Evolutionary conservation across 2,797 vertebrate species (phyloP).

Genomic region (Danio kyathit): DNA sequence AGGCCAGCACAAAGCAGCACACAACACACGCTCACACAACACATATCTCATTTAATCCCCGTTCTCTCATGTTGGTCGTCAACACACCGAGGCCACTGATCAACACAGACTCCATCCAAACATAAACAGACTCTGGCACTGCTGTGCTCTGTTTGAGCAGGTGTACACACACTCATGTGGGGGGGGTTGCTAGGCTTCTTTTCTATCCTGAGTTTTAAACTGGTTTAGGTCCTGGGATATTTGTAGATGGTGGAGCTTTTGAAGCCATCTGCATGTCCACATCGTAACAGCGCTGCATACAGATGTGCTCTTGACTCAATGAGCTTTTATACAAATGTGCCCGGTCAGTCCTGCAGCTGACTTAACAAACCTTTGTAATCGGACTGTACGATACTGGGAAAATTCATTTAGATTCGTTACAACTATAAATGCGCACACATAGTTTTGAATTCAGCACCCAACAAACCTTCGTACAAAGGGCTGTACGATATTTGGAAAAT

Average conservation of each 20-base stretch:
- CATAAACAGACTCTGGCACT: neutral
- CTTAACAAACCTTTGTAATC: too few relatives aligned
- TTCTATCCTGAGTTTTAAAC: conserved; percentile 4
- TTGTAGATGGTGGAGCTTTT: neutral
- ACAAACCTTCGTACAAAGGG: too few relatives aligned
- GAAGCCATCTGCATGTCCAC: neutral
- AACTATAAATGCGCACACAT: too few relatives aligned
- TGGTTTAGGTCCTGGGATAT: neutral
- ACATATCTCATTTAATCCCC: conserved; percentile 5
- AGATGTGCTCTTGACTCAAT: conserved; percentile 1
- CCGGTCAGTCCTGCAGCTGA: neutral
- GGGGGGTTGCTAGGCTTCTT: conserved; percentile 2
- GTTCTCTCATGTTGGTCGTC: neutral
- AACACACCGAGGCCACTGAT: neutral
- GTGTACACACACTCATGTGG: conserved; percentile 15
- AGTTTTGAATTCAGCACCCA: too few relatives aligned
- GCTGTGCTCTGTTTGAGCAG: conserved; percentile 33
- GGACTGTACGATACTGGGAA: too few relatives aligned
- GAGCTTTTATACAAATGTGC: neutral
- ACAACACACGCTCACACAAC: neutral
- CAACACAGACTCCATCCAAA: conserved; percentile 13
- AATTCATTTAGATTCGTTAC: too few relatives aligned
- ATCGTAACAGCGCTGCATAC: neutral
- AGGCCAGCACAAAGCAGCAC: neutral
- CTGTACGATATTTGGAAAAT: too few relatives aligned